A percentile compares a stretch with the other conserved stretches of the same genome.
Evolutionary conservation across 2,797 vertebrate genomes (phyloP).

Genomic region (Argya squamiceps): DNA sequence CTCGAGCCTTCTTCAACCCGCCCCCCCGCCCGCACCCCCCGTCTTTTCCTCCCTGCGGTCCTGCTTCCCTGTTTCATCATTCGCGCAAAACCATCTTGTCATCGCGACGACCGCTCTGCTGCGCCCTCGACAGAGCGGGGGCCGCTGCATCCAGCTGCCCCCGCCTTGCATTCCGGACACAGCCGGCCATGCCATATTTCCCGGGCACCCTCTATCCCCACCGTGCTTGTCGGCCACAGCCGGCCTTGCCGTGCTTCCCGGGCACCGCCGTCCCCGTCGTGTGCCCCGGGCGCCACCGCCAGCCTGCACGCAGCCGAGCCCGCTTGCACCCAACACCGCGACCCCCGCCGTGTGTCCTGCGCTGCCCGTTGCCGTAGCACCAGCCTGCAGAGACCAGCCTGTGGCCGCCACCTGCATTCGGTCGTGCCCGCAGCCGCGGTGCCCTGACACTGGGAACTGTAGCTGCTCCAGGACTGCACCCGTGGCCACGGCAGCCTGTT

Average conservation of each 20-base stretch:
- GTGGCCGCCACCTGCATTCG: no score
- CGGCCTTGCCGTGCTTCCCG: not conserved
- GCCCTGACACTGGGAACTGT: not conserved
- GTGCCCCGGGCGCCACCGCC: no score
- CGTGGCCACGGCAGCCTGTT: not conserved
- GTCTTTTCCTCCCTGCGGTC: no score
- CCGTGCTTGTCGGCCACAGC: not conserved
- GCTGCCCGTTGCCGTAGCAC: not conserved
- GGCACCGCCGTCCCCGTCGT: no score
- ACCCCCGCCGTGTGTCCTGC: not conserved
- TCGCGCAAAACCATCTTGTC: no score
- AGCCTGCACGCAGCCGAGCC: no score
- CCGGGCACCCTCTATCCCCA: not conserved
- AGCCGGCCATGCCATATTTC: not conserved
- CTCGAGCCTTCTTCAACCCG: accelerated
- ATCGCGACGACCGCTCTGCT: accelerated
- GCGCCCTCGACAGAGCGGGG: accelerated
- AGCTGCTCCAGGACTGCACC: no score
- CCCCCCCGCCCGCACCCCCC: accelerated
- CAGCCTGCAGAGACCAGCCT: not conserved
- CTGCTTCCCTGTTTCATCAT: not conserved
- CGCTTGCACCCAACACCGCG: no score
- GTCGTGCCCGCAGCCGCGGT: not conserved
- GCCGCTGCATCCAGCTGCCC: not conserved
- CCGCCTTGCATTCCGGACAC: no score